Evolutionary conservation across 30 jellyfish, hydroid and myxozoan species (phyloP).

Genomic region (Aurelia coerulea): DNA sequence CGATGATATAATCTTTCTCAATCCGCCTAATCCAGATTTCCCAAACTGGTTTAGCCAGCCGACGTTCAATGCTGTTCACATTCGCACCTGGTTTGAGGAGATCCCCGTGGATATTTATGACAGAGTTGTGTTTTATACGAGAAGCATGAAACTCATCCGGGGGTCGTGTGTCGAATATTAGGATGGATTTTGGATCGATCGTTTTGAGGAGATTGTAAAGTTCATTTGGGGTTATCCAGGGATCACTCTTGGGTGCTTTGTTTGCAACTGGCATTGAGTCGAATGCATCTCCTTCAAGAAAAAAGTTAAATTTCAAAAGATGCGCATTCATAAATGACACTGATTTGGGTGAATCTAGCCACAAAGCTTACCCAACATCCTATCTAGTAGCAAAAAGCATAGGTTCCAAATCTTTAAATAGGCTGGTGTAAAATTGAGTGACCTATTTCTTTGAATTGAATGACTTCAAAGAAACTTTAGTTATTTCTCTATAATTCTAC

Average conservation of each 20-base stretch:
- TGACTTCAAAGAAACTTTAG: too few species aligned
- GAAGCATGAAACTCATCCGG: constrained; percentile 74
- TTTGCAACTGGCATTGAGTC: constrained; percentile 6
- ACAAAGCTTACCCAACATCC: too few species aligned
- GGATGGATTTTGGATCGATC: constrained; percentile 47
- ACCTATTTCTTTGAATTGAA: too few species aligned
- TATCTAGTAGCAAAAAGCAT: too few species aligned
- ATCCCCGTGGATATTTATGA: constrained; percentile 72
- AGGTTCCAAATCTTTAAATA: too few species aligned
- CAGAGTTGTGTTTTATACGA: constrained; percentile 55
- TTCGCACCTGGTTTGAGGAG: constrained; percentile 86
- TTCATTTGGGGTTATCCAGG: constrained; percentile 63
- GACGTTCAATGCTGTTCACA: constrained; percentile 86
- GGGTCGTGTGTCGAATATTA: constrained; percentile 86
- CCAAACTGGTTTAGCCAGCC: constrained; percentile 77
- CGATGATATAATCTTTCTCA: constrained; percentile 58
- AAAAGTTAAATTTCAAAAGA: neutral
- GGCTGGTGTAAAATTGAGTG: too few species aligned
- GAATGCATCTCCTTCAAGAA: neutral
- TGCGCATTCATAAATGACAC: too few species aligned
- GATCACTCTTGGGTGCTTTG: constrained; percentile 37
- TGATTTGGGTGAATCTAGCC: too few species aligned
- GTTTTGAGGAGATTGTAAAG: constrained; percentile 72
- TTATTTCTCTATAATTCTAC: too few species aligned
- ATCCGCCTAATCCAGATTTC: constrained; percentile 80